Base-by-base conservation (phyloP, 2,888 invertebrate species). In the Petrolisthes manimaculis region DNA sequence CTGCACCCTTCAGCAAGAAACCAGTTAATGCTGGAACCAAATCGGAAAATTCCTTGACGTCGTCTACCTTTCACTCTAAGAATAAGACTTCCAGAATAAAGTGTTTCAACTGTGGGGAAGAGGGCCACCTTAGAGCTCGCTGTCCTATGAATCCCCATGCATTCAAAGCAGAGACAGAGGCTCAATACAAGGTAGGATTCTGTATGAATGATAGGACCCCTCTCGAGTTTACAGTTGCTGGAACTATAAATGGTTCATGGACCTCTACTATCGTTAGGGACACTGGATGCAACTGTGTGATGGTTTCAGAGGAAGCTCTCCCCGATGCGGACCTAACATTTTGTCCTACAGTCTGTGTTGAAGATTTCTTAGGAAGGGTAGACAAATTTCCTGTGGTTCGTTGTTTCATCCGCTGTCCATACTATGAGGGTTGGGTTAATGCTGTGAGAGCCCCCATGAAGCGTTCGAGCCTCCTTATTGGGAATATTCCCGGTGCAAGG, bases 21-120 rank as follows among this genome's bases (percentile, higher is more conserved):
- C n/a, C 0, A 3, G 55, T 24, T n/a, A 6, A 53, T 2, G 14
- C 37, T n/a, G 5, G 9, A 12, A 12, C 51, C 14, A 51, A 9
- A 3, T 18, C 37, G 2, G 37, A 37, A 37, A 0, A 37, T 37
- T 37, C 37, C 37, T 2, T 37, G 37, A 37, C 37, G 37, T 37
- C 37, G 37, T 37, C 2, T 37, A 2, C 37, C 0, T 37, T 2
- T 6, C 51, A 71, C 37, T 24, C 21, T 9, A 75, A 18, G 69
- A 56, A 55, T 6, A 8, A 9, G 9, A 18, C 51, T 9, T 84
- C 84, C 18, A 2, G 21, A 21, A 5, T 84, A 4, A 71, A 9
- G 21, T 75, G 84, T 21, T 56, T 55, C 53, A 71, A 54, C 12
- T 84, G 84, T 54, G 84, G 84, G 37, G 84, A 84, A n/a, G 69